phyloP scores from a whole-genome alignment of 2,888 invertebrate genomes.

The Sarcophaga rosellei region DNA sequence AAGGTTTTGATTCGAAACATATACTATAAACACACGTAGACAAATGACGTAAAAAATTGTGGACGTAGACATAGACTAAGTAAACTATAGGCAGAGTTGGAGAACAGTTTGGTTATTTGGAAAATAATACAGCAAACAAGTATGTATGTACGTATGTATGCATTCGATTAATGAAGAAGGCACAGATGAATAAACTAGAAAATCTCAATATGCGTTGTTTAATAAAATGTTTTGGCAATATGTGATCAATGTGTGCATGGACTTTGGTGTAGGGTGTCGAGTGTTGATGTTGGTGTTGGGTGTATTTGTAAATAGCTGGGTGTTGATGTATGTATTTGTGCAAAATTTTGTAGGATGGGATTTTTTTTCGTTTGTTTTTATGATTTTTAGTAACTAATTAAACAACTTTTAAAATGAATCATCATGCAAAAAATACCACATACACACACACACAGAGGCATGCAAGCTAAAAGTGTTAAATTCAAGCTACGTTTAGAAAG shows the following conservation, averaged over 20 bases:
- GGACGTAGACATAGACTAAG: conserved; percentile 40
- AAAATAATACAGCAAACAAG: neutral
- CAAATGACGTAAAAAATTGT: conserved; percentile 39
- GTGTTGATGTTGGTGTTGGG: conserved; percentile 19
- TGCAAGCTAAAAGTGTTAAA: conserved; percentile 2
- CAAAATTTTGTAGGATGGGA: neutral
- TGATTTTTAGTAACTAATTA: neutral
- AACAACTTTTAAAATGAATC: conserved; percentile 6
- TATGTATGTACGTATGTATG: neutral
- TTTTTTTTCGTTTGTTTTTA: neutral
- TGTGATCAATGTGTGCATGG: conserved; percentile 6
- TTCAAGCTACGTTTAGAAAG: conserved; percentile 31
- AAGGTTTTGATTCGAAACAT: conserved; percentile 29
- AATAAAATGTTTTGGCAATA: neutral
- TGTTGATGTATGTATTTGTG: neutral
- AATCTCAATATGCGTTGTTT: conserved; percentile 7
- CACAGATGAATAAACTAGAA: conserved; percentile 50
- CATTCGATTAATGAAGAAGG: conserved; percentile 61
- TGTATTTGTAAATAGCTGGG: conserved; percentile 30
- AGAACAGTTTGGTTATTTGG: conserved; percentile 32
- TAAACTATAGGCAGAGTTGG: conserved; percentile 14
- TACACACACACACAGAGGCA: conserved; percentile 31
- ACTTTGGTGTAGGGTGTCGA: conserved; percentile 3
- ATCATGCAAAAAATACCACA: conserved; percentile 31
- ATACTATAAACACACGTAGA: conserved; percentile 44